A percentile compares a stretch with the other conserved stretches of the same genome.
Conservation (phyloP, 2,797 vertebrate genomes). For the Tarsius wallacei region DNA sequence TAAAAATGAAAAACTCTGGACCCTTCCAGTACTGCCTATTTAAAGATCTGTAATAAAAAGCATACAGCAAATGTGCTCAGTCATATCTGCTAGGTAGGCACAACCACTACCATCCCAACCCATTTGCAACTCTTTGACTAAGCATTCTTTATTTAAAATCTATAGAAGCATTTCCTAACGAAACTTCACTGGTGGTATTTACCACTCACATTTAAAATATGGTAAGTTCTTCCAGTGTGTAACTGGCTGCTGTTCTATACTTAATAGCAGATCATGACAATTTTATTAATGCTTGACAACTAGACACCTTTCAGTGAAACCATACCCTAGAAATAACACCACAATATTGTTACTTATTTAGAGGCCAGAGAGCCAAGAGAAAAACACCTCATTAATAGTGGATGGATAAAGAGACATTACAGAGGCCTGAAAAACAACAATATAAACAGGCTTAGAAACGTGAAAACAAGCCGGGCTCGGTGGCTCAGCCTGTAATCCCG, state of each 20-base stretch:
- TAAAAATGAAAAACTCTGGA: constrained; percentile 59
- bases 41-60: constrained; percentile 14
- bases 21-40: background rate
- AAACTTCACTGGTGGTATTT: constrained; percentile 19
- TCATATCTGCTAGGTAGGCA: background rate
- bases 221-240: background rate
- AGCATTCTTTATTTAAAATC: constrained; percentile 15
- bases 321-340: constrained; percentile 37
- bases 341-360: constrained; percentile 32
- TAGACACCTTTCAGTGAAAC: constrained; percentile 46
- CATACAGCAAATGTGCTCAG: background rate
- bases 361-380: constrained; percentile 20
- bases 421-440: constrained; percentile 6
- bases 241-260: background rate
- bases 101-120: background rate
- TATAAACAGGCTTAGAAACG: background rate
- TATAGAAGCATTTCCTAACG: constrained; percentile 6
- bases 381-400: constrained; percentile 17
- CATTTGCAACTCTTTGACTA: background rate
- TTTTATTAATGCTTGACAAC: constrained; percentile 57
- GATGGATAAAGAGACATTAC: background rate
- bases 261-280: constrained; percentile 49
- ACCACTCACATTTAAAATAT: constrained; percentile 41
- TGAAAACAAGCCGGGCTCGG: background rate
- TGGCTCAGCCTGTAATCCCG: no score